Evolutionary conservation across 2,888 invertebrate species (phyloP).

Genomic region (Neuroscelio doddi): DNA sequence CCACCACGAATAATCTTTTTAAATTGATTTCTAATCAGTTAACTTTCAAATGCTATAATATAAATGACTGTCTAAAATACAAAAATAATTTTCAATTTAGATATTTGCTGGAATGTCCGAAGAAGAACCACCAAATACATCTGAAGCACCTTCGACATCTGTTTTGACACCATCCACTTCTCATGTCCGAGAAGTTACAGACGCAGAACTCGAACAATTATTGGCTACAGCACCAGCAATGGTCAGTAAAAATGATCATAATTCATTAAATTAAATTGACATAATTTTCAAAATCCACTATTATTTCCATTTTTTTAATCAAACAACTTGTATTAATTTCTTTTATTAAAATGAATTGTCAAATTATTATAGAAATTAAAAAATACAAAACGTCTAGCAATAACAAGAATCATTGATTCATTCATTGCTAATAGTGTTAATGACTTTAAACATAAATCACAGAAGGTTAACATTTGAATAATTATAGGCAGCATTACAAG

Average conservation of each 20-base stretch:
- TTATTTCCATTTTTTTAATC: too few species aligned
- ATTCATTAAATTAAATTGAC: background rate
- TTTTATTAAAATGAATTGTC: too few species aligned
- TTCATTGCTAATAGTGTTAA: too few species aligned
- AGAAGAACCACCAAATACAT: constrained; percentile 44
- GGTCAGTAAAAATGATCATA: constrained; percentile 53
- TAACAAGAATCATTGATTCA: too few species aligned
- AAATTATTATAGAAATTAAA: too few species aligned
- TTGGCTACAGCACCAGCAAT: constrained; percentile 62
- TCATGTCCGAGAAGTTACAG: constrained; percentile 53
- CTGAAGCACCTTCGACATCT: constrained; percentile 49
- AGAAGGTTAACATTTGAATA: constrained; percentile 8
- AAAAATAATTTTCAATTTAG: constrained; percentile 38
- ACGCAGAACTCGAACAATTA: constrained; percentile 63
- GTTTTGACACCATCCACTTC: constrained; percentile 40
- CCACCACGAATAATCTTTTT: too few species aligned
- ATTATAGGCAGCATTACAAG: constrained; percentile 75
- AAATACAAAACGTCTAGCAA: too few species aligned
- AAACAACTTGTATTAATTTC: too few species aligned
- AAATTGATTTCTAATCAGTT: too few species aligned
- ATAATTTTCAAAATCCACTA: too few species aligned
- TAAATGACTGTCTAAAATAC: too few species aligned
- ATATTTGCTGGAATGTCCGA: constrained; percentile 54
- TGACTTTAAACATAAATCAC: constrained; percentile 5
- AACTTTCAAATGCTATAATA: too few species aligned